Base-by-base conservation (phyloP, 2,888 invertebrate species). In the Auanema freiburgensis region DNA sequence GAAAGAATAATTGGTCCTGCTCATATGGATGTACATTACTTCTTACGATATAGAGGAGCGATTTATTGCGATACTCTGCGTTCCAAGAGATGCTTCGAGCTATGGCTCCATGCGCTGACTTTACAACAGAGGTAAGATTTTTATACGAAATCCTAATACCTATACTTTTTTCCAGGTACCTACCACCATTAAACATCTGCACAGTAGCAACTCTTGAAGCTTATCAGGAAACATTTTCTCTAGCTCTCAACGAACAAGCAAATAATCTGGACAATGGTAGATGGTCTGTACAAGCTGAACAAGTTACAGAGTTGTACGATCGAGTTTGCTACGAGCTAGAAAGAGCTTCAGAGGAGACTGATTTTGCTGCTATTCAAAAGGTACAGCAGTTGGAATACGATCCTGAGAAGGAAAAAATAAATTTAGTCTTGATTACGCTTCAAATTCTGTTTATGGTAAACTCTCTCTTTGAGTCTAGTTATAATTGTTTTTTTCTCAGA, bases 181-280 rank as follows among this genome's bases (percentile, higher is more conserved):
- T 95, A 74, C 92, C 93, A 77, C 92, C 95, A 21, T 88, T 96
- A 57, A 92, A 92, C 84, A 92, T 92, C 25, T 91, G 94, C 90
- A 95, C 95, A 12, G 93, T 94, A 85, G 92, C 92, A 84, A 92
- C 92, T 70, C 88, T 96, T 68, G 90, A 93, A 84, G 92, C 93
- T 77, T 96, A 96, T 85, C 92, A 93, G 2, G 96, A 97, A 85
- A 88, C 96, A 41, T 87, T 87, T 75, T 83, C 84, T 33, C 94
- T 93, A 85, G 93, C 96, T 92, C 89, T 93, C 85, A 91, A 91
- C 33, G 93, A 72, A n/a, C 67, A 59, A 43, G 58, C 64, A 11
- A 69, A 60, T 53, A 42, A 64, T 21, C 61, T 56, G 10, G 63
- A 68, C 14, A 44, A 24, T 8, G 63, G 53, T 14, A 44, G 63